Conservation (phyloP, 1,140 invertebrate species). For the Choristoneura fumiferana region DNA sequence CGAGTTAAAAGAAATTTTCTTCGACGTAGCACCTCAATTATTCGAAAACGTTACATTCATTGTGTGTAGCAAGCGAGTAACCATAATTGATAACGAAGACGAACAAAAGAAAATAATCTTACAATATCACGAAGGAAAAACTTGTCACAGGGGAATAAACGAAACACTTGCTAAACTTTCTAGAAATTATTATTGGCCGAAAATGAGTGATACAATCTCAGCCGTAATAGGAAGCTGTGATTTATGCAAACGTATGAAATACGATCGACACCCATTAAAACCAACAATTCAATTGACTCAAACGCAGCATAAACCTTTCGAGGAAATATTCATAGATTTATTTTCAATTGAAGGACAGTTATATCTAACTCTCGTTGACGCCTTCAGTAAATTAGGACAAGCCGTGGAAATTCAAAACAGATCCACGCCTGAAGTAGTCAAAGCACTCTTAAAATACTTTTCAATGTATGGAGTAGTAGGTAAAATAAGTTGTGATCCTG, state of each 20-base stretch:
- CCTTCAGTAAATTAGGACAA: no score
- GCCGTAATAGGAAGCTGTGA: neutral
- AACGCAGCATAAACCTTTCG: neutral
- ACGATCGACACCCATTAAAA: constrained; percentile 8
- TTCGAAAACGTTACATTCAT: neutral
- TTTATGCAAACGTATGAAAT: constrained; percentile 5
- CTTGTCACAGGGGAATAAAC: constrained; percentile 36
- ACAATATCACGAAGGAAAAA: constrained; percentile 22
- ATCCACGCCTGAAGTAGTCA: no score
- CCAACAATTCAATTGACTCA: neutral
- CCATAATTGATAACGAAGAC: constrained; percentile 10
- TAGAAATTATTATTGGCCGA: constrained; percentile 14
- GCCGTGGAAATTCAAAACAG: no score
- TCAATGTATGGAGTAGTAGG: neutral
- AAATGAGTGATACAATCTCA: constrained; percentile 4
- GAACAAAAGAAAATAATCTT: constrained; percentile 21
- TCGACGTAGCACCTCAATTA: neutral
- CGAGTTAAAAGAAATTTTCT: neutral
- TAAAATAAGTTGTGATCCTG: neutral
- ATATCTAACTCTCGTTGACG: no score
- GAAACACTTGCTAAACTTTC: constrained; percentile 29
- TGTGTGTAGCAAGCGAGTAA: neutral
- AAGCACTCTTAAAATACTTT: neutral
- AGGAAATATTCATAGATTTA: no score
- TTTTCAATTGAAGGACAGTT: no score